Evolutionary conservation across 2,113 vertebrate species (phyloP).

Genomic region (Alouatta palliata): DNA sequence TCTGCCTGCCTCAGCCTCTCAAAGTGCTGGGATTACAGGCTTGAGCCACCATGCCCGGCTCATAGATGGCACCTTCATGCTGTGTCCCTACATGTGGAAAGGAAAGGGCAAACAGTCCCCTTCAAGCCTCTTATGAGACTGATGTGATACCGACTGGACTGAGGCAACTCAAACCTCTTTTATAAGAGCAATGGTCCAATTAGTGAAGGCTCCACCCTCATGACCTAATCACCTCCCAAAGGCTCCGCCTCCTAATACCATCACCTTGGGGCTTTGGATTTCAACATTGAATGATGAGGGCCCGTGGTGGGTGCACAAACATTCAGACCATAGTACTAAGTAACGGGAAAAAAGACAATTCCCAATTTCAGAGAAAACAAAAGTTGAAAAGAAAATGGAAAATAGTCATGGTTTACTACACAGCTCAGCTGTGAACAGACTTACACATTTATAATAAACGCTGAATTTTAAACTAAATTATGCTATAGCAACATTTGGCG

Average conservation of each 20-base stretch:
- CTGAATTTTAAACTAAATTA: neutral
- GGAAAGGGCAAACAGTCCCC: neutral
- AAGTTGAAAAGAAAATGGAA: neutral
- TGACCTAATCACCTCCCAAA: neutral
- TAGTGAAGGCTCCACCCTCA: neutral
- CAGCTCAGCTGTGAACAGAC: neutral
- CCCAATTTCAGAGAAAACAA: neutral
- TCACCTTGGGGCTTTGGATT: neutral
- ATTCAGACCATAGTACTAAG: neutral
- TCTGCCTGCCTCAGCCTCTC: too few relatives aligned
- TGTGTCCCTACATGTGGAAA: neutral
- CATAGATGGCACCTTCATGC: neutral
- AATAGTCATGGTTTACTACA: neutral
- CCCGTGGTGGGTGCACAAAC: neutral
- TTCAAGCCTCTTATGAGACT: neutral
- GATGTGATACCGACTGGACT: neutral
- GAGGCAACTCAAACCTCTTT: neutral
- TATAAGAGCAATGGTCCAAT: neutral
- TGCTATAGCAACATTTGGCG: neutral
- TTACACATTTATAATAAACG: neutral
- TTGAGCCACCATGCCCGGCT: too few relatives aligned
- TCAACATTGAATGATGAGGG: neutral
- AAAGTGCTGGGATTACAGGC: too few relatives aligned
- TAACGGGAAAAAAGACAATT: neutral
- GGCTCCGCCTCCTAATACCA: neutral